phyloP scores from a whole-genome alignment of 1,140 invertebrate species.

The Zaprionus ornatus region DNA sequence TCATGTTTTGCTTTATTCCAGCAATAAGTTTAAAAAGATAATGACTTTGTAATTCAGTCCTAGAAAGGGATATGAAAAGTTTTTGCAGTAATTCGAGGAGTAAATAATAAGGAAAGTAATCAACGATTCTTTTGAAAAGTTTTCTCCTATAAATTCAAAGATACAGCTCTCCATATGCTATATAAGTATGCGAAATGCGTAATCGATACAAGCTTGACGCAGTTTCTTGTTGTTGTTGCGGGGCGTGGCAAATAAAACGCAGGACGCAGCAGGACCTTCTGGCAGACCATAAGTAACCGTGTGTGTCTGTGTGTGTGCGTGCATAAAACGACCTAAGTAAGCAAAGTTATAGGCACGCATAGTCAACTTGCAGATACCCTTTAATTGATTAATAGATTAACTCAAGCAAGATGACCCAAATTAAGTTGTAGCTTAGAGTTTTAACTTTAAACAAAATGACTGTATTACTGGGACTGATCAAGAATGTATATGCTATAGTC shows the following conservation, averaged over 20 bases:
- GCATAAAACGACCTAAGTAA: slow-evolving; percentile 51
- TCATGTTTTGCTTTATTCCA: background rate
- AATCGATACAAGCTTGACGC: background rate
- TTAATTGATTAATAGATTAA: background rate
- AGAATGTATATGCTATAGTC: background rate
- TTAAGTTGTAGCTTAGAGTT: background rate
- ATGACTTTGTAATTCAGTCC: slow-evolving; percentile 54
- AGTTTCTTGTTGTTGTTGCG: background rate
- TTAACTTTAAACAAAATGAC: no score
- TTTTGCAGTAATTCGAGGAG: slow-evolving; percentile 25
- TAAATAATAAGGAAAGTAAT: background rate
- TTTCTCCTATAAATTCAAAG: background rate
- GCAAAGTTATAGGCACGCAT: slow-evolving; percentile 3
- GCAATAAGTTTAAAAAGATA: slow-evolving; percentile 19
- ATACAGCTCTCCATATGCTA: background rate
- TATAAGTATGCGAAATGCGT: slow-evolving; percentile 1
- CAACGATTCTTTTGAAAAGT: background rate
- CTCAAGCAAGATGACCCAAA: background rate
- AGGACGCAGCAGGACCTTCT: slow-evolving; percentile 20
- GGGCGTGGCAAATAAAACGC: background rate
- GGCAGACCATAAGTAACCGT: slow-evolving; percentile 8
- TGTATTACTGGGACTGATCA: background rate
- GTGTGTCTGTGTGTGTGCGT: slow-evolving; percentile 17
- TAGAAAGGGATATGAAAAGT: slow-evolving; percentile 63
- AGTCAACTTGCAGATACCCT: background rate